Percentiles rank a stretch among this genome's conserved stretches.
Conservation (phyloP, 1,140 invertebrate species). For the Cardiocondyla obscurior region DNA sequence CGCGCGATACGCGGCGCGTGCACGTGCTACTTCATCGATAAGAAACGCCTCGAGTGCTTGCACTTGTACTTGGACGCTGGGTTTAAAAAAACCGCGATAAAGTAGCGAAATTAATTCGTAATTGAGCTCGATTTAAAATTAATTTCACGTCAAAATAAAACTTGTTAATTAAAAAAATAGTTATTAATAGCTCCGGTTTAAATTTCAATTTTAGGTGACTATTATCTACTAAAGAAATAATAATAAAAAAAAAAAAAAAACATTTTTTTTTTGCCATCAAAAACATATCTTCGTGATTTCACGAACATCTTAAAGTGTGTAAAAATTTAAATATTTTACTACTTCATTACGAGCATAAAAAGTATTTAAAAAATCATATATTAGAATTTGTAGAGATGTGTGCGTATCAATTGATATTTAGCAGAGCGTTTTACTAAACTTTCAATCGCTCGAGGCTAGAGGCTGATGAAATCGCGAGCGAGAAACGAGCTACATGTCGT, state of each 20-base stretch:
- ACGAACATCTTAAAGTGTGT: background rate
- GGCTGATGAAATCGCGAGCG: background rate
- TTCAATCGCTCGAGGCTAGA: background rate
- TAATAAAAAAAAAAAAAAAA: background rate
- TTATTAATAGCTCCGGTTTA: too few species aligned
- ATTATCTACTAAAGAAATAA: background rate
- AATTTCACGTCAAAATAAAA: background rate
- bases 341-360: too few species aligned
- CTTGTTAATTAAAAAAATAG: too few species aligned
- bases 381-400: too few species aligned
- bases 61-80: background rate
- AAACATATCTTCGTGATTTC: background rate
- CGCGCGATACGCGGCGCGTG: background rate
- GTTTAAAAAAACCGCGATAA: background rate
- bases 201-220: background rate
- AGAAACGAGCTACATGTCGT: background rate
- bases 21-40: constrained; percentile 41
- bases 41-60: background rate
- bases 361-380: background rate
- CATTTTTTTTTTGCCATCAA: background rate
- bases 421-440: background rate
- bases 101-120: background rate
- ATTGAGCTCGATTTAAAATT: background rate
- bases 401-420: background rate
- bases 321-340: background rate